Evolutionary conservation across 2,888 invertebrate species (phyloP).

Genomic region (Drosophila yooni): DNA sequence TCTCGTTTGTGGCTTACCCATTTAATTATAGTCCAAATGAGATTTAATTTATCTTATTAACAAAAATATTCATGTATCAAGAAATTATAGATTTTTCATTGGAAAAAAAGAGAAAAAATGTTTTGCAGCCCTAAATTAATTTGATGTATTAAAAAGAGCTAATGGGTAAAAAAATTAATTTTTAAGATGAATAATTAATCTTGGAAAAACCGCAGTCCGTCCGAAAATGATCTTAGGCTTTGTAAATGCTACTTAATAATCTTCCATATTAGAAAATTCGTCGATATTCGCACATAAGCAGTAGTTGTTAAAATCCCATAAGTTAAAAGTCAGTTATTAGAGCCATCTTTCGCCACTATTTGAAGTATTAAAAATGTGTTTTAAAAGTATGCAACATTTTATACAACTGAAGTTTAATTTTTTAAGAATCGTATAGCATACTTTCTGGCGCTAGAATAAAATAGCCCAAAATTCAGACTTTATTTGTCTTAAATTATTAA

Average conservation of each 20-base stretch:
- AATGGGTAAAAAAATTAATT: not conserved
- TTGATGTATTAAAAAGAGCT: not conserved
- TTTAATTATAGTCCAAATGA: slow-evolving; percentile 36
- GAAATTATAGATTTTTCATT: not conserved
- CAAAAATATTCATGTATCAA: slow-evolving; percentile 1
- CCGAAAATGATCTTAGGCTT: too few species aligned
- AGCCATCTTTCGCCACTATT: slow-evolving; percentile 7
- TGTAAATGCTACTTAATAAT: not conserved
- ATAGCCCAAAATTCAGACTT: not conserved
- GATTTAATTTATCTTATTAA: slow-evolving; percentile 40
- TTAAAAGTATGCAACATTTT: not conserved
- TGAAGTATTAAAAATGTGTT: not conserved
- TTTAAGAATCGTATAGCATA: not conserved
- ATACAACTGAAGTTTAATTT: not conserved
- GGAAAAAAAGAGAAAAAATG: too few species aligned
- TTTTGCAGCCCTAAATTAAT: not conserved
- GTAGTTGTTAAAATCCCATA: too few species aligned
- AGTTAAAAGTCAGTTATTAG: not conserved
- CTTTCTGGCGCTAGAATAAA: not conserved
- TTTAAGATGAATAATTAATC: not conserved
- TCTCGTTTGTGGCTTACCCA: slow-evolving; percentile 23
- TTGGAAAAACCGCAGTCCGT: not conserved
- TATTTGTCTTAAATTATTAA: accelerated
- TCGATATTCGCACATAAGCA: not conserved
- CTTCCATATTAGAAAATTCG: not conserved